Evolutionary conservation across 2,888 invertebrate genomes (phyloP).

Genomic region (Drosophila prolongata): DNA sequence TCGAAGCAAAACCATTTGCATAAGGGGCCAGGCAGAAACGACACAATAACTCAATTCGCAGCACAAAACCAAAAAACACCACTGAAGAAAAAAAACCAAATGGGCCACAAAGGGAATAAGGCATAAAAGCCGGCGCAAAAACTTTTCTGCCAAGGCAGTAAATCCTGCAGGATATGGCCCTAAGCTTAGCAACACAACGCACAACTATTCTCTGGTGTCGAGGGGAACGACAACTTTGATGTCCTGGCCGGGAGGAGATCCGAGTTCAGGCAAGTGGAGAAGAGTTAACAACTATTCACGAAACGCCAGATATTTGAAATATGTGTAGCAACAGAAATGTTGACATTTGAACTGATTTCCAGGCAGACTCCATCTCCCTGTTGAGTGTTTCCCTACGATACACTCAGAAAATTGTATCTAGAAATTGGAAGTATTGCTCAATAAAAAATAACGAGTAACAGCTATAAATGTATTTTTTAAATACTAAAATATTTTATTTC

Average conservation of each 20-base stretch:
- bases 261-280: slow-evolving; percentile 16
- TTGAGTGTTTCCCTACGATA: slow-evolving; percentile 1
- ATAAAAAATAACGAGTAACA: too few species aligned
- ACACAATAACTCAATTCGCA: slow-evolving; percentile 75
- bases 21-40: slow-evolving; percentile 40
- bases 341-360: slow-evolving; percentile 56
- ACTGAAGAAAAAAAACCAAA: slow-evolving; percentile 46
- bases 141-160: slow-evolving; percentile 48
- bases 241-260: slow-evolving; percentile 8
- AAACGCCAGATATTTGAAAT: slow-evolving; percentile 67
- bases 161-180: slow-evolving; percentile 45
- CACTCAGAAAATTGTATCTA: slow-evolving; percentile 4
- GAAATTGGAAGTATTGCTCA: too few species aligned
- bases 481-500: too few species aligned
- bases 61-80: slow-evolving; percentile 35
- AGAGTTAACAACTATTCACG: slow-evolving; percentile 44
- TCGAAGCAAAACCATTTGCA: slow-evolving; percentile 43
- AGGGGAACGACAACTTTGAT: slow-evolving; percentile 45
- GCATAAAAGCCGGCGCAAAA: slow-evolving; percentile 46
- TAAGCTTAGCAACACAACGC: slow-evolving; percentile 49
- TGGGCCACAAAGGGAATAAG: slow-evolving; percentile 49
- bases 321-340: slow-evolving; percentile 64
- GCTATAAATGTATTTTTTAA: too few species aligned
- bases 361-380: slow-evolving; percentile 9
- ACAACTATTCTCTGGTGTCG: slow-evolving; percentile 70